Conservation (phyloP, 2,113 vertebrate genomes). For the Dolichotis patagonum region DNA sequence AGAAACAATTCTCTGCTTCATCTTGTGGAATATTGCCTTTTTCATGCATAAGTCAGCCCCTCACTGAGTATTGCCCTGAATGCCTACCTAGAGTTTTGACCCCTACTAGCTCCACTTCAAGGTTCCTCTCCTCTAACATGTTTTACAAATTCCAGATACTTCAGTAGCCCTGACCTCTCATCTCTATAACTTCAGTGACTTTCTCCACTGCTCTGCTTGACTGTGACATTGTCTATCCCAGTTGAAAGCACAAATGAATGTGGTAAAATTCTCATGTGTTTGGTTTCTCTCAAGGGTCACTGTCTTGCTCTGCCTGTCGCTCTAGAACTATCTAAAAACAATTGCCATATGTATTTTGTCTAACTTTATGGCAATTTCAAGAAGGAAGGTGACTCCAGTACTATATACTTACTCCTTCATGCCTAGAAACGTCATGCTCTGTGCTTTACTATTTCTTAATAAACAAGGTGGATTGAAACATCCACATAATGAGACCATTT, state of each 20-base stretch:
- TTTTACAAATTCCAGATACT: background rate
- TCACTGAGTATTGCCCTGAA: background rate
- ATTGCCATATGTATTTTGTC: background rate
- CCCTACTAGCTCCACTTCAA: fast-evolving
- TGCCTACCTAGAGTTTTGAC: too few species aligned
- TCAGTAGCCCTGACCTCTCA: background rate
- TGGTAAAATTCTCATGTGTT: background rate
- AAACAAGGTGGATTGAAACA: background rate
- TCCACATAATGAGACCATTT: background rate
- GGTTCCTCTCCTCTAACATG: too few species aligned
- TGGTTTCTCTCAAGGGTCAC: background rate
- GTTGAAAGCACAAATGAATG: background rate
- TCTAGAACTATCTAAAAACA: background rate
- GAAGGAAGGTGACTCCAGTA: background rate
- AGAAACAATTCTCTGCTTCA: background rate
- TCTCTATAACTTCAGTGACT: background rate
- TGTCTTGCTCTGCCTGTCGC: background rate
- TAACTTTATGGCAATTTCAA: background rate
- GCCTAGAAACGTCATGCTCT: background rate
- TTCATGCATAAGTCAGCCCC: background rate
- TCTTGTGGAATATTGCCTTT: background rate
- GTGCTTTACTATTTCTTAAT: background rate
- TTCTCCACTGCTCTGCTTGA: background rate
- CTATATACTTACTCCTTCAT: background rate
- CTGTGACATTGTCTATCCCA: background rate